Evolutionary conservation across 2,888 invertebrate genomes (phyloP), one percentile per base, ranked within the genome.

Genomic region (Melipona beecheii): DNA sequence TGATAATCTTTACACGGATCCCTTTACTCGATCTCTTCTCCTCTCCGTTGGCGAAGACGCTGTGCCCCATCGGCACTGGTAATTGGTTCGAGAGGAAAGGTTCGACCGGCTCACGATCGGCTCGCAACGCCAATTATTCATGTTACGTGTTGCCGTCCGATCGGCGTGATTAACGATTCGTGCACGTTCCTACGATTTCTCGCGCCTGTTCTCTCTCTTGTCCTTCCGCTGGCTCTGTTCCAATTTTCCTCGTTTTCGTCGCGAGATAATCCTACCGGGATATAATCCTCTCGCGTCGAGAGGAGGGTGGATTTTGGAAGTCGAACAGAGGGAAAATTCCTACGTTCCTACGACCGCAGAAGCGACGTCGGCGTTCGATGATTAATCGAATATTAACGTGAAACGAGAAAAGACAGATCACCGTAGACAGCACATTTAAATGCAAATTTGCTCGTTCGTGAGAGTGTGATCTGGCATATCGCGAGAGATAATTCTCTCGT

Each of bases 31-130:
- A 85, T 74, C 76, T 31, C 64, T 31, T 52, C 36, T 43, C 1
- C 36, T 43, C 36, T 13, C 49, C 58, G 15, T 15, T n/a, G 36
- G 71, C 50, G 58, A 70, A n/a, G 75, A 80, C 54, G 68, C 72
- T 49, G 9, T 17, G 2, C 49, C 50, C 71, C 60, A 56, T 27
- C 65, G 75, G 64, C 78, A 52, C 43, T 62, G 84, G 73, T 89
- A 89, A 89, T 89, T 86, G 89, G 87, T 86, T 86, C 84, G 58
- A 79, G 82, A 75, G 87, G 75, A 84, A 83, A 79, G 82, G 73
- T 31, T 31, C 36, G 36, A 84, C 69, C 71, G 36, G 79, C 84
- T 82, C 77, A 75, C 86, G 81, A 72, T 78, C 80, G 50, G 69
- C 69, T 75, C 54, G 49, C 73, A 65, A 71, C 71, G 58, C 81